Conservation (phyloP, 2,797 vertebrate species). For the Macroramphosus scolopax region DNA sequence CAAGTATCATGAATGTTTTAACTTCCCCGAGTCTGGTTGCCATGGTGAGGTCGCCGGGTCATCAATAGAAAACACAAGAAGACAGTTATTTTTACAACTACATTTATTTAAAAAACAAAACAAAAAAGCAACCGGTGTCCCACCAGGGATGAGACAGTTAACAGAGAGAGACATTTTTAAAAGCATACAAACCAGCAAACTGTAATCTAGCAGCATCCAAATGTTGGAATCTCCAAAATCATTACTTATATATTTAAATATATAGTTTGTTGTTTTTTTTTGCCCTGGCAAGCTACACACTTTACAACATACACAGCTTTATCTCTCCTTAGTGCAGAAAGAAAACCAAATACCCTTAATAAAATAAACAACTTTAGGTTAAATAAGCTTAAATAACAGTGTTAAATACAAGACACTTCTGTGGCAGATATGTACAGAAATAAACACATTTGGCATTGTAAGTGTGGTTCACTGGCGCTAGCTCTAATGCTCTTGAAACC, state of each 20-base stretch:
- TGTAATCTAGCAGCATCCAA: slow-evolving; percentile 93
- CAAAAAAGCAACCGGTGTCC: slow-evolving; percentile 76
- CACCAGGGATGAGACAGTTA: slow-evolving; percentile 85
- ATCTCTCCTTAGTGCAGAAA: slow-evolving; percentile 83
- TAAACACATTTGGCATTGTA: slow-evolving; percentile 87
- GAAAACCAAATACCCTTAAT: slow-evolving; percentile 74
- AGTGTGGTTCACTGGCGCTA: slow-evolving; percentile 78
- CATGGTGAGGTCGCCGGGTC: too few relatives aligned
- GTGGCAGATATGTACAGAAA: slow-evolving; percentile 92
- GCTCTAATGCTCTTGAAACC: slow-evolving; percentile 71
- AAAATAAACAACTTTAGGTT: slow-evolving; percentile 89
- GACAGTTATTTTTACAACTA: slow-evolving; percentile 70
- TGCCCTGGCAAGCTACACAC: slow-evolving; percentile 80
- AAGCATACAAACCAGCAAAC: slow-evolving; percentile 91
- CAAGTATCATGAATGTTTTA: too few relatives aligned
- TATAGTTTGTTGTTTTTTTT: slow-evolving; percentile 58
- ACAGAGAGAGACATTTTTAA: slow-evolving; percentile 83
- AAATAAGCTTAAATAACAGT: slow-evolving; percentile 99
- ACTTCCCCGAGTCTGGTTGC: too few relatives aligned
- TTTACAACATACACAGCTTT: slow-evolving; percentile 82
- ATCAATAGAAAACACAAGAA: slow-evolving; percentile 9
- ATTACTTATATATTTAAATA: slow-evolving; percentile 78
- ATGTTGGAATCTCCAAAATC: slow-evolving; percentile 85
- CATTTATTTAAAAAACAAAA: slow-evolving; percentile 78
- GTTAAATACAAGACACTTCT: slow-evolving; percentile 97